phyloP scores from a whole-genome alignment of 2,797 vertebrate species.

The Zenarchopterus dispar region DNA sequence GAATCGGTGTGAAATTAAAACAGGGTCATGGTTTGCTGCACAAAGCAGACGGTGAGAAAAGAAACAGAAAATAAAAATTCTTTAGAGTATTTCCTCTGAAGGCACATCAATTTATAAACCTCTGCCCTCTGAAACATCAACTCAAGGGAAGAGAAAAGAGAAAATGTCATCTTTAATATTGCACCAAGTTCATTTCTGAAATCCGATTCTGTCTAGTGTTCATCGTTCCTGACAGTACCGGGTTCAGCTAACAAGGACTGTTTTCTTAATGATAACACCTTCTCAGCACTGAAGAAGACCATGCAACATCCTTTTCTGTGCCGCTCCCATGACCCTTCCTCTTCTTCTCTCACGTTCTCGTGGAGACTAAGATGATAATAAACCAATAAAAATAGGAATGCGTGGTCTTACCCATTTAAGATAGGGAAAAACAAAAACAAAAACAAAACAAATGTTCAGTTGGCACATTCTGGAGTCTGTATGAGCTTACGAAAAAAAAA shows the following conservation, averaged over 20 bases:
- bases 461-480: conserved; percentile 55
- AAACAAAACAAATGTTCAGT: conserved; percentile 21
- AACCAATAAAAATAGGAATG: conserved; percentile 36
- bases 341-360: neutral
- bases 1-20: conserved; percentile 45
- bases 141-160: conserved; percentile 27
- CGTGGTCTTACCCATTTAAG: conserved; percentile 40
- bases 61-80: conserved; percentile 18
- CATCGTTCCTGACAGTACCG: conserved; percentile 29
- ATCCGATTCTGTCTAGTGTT: conserved; percentile 41
- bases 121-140: conserved; percentile 52
- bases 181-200: conserved; percentile 63
- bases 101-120: conserved; percentile 77
- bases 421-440: conserved; percentile 22
- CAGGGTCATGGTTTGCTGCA: conserved; percentile 35
- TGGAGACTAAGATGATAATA: conserved; percentile 24
- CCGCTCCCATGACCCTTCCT: conserved; percentile 1
- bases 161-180: conserved; percentile 64
- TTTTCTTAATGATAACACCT: conserved; percentile 49
- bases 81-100: conserved; percentile 73
- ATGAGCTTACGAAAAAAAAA: conserved; percentile 14
- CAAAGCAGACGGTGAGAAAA: conserved; percentile 42
- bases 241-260: conserved; percentile 47
- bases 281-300: conserved; percentile 43
- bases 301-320: conserved; percentile 21